Percentiles rank a stretch among this genome's conserved stretches.
These are phyloP conservation scores for Sphenodon punctatus DNA, from an alignment of 2,797 vertebrate species.

Conservation along the genomic window DNA sequence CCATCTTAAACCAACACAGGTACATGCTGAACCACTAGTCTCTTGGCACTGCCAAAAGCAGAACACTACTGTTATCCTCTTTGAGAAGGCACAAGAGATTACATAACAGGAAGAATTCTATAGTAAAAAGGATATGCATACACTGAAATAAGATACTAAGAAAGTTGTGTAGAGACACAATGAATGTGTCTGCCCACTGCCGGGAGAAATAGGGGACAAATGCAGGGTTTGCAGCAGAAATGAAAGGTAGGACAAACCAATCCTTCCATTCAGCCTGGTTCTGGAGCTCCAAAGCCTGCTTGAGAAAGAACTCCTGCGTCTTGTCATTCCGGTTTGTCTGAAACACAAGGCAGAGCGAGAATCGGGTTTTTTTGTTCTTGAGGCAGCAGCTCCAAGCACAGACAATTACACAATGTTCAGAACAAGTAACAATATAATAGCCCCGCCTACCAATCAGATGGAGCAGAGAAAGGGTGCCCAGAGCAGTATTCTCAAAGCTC, in stretches of 20 bases:
- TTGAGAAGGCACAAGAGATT: not conserved
- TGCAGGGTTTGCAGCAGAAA: conserved; percentile 85
- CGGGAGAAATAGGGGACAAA: conserved; percentile 94
- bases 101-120: not conserved
- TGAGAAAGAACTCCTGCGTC: conserved; percentile 95
- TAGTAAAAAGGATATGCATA: conserved; percentile 93
- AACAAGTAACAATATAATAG: not conserved
- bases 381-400: not conserved
- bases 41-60: not conserved
- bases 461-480: too few relatives aligned
- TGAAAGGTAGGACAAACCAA: conserved; percentile 94
- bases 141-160: conserved; percentile 96
- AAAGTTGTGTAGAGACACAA: conserved; percentile 97
- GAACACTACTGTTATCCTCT: not conserved
- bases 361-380: not conserved
- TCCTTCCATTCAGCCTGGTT: conserved; percentile 94
- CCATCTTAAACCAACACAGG: not conserved
- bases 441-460: not conserved
- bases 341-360: conserved; percentile 30
- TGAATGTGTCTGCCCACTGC: conserved; percentile 96
- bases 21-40: not conserved
- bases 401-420: not conserved
- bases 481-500: too few relatives aligned
- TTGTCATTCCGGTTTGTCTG: conserved; percentile 89
- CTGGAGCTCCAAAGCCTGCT: conserved; percentile 90